phyloP scores from a whole-genome alignment of 2,113 vertebrate species.

The Rhegmatorhina hoffmannsi region DNA sequence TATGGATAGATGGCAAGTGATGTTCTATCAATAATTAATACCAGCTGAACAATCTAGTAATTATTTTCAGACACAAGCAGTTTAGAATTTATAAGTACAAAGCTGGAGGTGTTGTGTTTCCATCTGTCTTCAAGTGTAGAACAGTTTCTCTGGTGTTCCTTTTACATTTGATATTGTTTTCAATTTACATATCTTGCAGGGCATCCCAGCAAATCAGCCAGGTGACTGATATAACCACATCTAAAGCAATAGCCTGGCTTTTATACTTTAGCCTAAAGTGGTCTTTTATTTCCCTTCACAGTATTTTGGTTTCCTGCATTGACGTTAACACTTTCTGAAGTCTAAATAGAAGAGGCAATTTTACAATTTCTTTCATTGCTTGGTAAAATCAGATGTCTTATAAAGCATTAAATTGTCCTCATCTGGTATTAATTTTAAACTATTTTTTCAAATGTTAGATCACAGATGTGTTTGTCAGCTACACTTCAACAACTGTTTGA shows the following conservation, averaged over 20 bases:
- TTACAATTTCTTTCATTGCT: not conserved
- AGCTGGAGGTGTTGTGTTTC: not conserved
- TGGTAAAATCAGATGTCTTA: not conserved
- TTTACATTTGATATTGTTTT: conserved; percentile 26
- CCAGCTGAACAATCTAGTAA: not conserved
- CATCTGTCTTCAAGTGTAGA: not conserved
- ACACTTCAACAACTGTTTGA: not conserved
- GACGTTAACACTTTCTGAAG: not conserved
- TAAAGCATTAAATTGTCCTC: not conserved
- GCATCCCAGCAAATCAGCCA: not conserved
- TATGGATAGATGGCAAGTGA: not conserved
- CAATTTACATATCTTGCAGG: not conserved
- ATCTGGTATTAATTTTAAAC: not conserved
- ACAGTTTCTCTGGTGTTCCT: not conserved
- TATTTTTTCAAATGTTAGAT: not conserved
- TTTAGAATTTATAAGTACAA: not conserved
- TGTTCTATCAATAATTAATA: conserved; percentile 27
- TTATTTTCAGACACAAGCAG: not conserved
- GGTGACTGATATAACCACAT: not conserved
- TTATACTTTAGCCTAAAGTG: not conserved
- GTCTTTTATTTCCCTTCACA: not conserved
- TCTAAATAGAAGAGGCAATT: not conserved
- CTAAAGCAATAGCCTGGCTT: not conserved
- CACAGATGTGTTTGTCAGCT: not conserved
- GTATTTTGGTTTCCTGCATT: not conserved